Evolutionary conservation across 2,888 invertebrate genomes (phyloP), one percentile per base, ranked within the genome.

Genomic region (Galeruca laticollis): DNA sequence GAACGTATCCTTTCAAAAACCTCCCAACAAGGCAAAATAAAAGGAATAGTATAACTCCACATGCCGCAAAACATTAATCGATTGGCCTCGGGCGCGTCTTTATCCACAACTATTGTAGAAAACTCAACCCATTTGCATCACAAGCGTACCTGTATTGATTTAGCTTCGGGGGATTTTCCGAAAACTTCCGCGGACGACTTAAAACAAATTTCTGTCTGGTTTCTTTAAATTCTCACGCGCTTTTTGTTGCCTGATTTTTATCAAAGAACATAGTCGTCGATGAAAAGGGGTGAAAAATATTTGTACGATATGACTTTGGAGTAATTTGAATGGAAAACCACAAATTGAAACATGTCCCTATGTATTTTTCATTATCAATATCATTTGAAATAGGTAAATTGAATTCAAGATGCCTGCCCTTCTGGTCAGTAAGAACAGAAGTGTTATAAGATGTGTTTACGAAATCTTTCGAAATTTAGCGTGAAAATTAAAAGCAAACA

Each of bases 91-190:
- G 35, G 65, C 57, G 59, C 47, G 57, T 65, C 35, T 49, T 26
- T 65, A 59, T 35, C 65, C 65, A 54, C 64, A 59, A 59, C 57
- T 65, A 59, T 65, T 65, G 54, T 57, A 31, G 65, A 59, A 65
- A 65, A 65, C 59, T 35, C 37, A 49, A 47, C 56, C 61, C 15
- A 70, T 70, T 70, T 70, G 61, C 70, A 70, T 66, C 66, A 62
- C 66, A 66, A 61, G 61, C 66, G 61, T 65, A 66, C 70, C 70
- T 70, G 56, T 65, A 70, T 70, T 65, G 70, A 66, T 70, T 66
- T 66, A 66, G 70, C 70, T 70, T 43, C 21, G 18, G 66, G 56
- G 57, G 66, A 70, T 70, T 70, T 66, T 33, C 61, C 18, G 35
- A 60, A 59, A 65, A 66, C 56, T 70, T 65, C 61, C 40, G 54